phyloP scores from a whole-genome alignment of 2,888 invertebrate genomes.

The Andrena camellia region DNA sequence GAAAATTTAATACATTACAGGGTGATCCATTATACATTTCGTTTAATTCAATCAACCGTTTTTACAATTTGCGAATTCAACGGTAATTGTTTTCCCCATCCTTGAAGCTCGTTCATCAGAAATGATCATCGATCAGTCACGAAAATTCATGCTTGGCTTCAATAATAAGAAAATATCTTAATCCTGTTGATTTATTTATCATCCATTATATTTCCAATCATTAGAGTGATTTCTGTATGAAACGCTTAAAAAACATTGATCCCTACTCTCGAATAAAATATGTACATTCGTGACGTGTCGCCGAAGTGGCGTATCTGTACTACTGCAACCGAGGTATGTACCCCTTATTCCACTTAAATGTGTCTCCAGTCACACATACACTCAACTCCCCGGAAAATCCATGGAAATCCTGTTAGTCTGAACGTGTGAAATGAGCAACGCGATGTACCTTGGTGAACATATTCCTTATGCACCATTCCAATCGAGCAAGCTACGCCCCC shows the following conservation, averaged over 20 bases:
- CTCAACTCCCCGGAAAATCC: not conserved
- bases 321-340: not conserved
- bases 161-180: not conserved
- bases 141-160: not conserved
- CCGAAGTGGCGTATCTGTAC: not conserved
- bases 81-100: not conserved
- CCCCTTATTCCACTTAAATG: not conserved
- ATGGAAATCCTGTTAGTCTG: not conserved
- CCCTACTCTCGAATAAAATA: not conserved
- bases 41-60: not conserved
- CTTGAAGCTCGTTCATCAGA: too few relatives aligned
- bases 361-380: not conserved
- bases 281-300: not conserved
- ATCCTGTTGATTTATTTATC: not conserved
- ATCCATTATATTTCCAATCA: not conserved
- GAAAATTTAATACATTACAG: not conserved
- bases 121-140: too few relatives aligned
- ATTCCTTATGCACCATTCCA: conserved; percentile 36
- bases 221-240: not conserved
- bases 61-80: not conserved
- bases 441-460: conserved; percentile 7
- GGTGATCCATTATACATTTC: not conserved
- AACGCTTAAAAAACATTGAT: not conserved
- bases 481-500: conserved; percentile 30
- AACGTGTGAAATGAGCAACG: not conserved